Evolutionary conservation across 2,797 vertebrate genomes (phyloP).

Genomic region (Tauraco hartlaubi): DNA sequence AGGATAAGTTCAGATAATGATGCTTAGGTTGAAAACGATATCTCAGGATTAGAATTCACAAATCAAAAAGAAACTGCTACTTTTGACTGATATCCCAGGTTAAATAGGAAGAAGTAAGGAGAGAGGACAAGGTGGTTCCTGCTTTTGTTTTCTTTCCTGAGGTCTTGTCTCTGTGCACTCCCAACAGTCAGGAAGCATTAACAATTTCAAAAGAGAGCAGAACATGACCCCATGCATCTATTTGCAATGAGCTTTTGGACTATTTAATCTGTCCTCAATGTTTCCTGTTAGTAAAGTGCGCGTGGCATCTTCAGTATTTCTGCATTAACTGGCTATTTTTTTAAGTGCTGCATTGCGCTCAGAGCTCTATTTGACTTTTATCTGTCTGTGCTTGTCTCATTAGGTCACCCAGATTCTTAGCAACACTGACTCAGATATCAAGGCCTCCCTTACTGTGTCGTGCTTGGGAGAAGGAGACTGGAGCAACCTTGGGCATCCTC

Average conservation of each 20-base stretch:
- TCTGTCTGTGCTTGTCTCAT: slow-evolving; percentile 63
- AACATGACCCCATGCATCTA: background rate
- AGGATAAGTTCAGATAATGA: background rate
- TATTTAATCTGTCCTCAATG: background rate
- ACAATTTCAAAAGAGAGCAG: background rate
- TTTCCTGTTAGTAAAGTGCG: background rate
- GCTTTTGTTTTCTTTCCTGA: background rate
- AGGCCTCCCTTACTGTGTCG: slow-evolving; percentile 90
- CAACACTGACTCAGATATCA: slow-evolving; percentile 81
- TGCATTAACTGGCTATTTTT: background rate
- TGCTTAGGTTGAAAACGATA: background rate
- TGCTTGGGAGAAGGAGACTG: slow-evolving; percentile 93
- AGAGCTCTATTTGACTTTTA: background rate
- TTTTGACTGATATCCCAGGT: background rate
- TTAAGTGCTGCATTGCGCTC: background rate
- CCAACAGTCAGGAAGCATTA: background rate
- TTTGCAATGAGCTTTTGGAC: background rate
- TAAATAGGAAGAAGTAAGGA: background rate
- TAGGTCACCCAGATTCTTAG: slow-evolving; percentile 90
- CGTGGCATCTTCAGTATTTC: background rate
- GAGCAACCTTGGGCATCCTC: slow-evolving; percentile 88
- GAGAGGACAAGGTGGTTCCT: background rate
- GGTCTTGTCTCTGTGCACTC: background rate
- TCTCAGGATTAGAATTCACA: background rate
- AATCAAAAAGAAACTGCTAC: background rate